Evolutionary conservation across 2,888 invertebrate species (phyloP).

Genomic region (Crossocerus cetratus): DNA sequence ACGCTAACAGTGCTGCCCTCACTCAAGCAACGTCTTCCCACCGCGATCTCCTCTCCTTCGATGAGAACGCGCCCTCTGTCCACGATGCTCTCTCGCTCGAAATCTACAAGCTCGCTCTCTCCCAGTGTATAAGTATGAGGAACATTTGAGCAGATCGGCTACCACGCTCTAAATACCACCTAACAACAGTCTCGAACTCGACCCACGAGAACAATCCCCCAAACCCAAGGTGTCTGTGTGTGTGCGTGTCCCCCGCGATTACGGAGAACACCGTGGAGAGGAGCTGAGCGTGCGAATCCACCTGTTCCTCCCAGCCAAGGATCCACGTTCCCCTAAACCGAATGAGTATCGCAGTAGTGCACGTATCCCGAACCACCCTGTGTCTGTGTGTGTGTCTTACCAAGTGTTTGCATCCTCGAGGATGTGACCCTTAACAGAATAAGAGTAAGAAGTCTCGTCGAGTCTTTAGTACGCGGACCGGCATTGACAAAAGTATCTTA

Average conservation of each 20-base stretch:
- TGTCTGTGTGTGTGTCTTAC: conserved; percentile 10
- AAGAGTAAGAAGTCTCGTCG: conserved; percentile 31
- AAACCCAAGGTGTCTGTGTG: too few species aligned
- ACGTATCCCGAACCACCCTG: conserved; percentile 71
- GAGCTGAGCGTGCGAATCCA: neutral
- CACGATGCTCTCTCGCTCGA: too few species aligned
- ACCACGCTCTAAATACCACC: neutral
- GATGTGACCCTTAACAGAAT: conserved; percentile 33
- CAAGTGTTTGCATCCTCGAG: conserved; percentile 17
- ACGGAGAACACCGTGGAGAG: neutral
- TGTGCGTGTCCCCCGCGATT: too few species aligned
- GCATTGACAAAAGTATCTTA: conserved; percentile 36
- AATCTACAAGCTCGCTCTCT: neutral
- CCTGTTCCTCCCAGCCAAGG: neutral
- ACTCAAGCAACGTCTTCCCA: conserved; percentile 6
- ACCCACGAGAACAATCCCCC: too few species aligned
- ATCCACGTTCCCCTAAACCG: neutral
- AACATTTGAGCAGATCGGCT: too few species aligned
- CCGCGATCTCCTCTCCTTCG: neutral
- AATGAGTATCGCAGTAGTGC: neutral
- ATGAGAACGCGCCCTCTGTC: too few species aligned
- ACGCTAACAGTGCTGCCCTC: neutral
- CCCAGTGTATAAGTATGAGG: neutral
- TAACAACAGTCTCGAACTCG: conserved; percentile 18
- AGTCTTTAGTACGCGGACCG: conserved; percentile 30